Base-by-base conservation (phyloP, 1,140 invertebrate genomes). In the Sminthurides bifidus region DNA sequence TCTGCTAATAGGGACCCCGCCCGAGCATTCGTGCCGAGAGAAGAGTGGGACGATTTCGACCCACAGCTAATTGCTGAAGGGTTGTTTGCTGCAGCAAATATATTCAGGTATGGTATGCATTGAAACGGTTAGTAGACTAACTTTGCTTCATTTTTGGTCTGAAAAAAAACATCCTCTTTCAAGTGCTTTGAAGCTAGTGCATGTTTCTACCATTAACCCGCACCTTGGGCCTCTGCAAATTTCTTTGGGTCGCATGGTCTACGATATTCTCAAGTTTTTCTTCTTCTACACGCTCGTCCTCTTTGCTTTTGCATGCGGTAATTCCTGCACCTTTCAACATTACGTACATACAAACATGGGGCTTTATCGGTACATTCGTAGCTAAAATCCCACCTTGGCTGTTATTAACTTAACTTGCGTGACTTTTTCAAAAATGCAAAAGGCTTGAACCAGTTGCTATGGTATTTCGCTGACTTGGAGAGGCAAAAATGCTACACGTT, bases 11-110 rank as follows among this genome's bases (percentile, higher is more conserved):
- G 54, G 1, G 77, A 87, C 66, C 76, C 80, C 0, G 68, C 72
- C 2, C 83, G 79, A 15, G 83, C 81, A 1, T 83, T 79, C 59
- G 79, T 86, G 35, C 80, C 86, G 0, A 75, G 89, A 37, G 85
- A 92, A 66, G 72, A 85, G 30, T 97, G 92, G 92, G 76, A 91
- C 66, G 84, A 85, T n/a, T 96, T 87, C 69, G 91, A 95, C 72
- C 88, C 89, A 0, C 91, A 93, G 66, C 74, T 96, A 0, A 87
- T 97, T 38, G 85, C 89, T 3, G 92, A 96, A 68, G 91, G 90
- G 19, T 73, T 96, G 14, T 95, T 95, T 71, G 88, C 92, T 12
- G 90, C 86, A 12, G 91, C 92, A 33, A 96, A 95, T 73, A 83
- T 97, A 70, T 94, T 92, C 68, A 87, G 81, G 77, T 82, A 60